Evolutionary conservation across 2,888 invertebrate species (phyloP), one percentile per base, ranked within the genome.

Genomic region (Podotricha telesiphe): DNA sequence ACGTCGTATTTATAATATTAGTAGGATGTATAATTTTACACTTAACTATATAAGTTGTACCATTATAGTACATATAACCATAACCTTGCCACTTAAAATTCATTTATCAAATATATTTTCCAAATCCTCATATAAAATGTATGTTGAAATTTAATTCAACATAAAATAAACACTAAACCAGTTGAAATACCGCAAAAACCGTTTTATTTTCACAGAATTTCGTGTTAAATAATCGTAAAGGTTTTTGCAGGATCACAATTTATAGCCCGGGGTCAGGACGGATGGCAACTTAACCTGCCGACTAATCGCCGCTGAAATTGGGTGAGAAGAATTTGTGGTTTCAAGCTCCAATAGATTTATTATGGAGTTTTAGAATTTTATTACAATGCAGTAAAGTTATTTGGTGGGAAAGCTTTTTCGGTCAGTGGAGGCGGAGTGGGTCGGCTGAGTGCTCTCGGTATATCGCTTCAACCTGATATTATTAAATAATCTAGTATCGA

Each of bases 241-340:
- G 63, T 68, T 72, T 70, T 67, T 53, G 61, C 64, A 42, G 59
- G 47, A 42, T 64, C 67, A 59, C 40, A 63, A 72, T 72, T 68
- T 70, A 68, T 70, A 65, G 51, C 55, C 53, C 45, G 51, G 65
- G 58, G 61, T 28, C 62, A 19, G 62, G 48, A 8, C 19, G 62
- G 62, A 28, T 19, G 50, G 63, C 59, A 61, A 70, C 59, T 68
- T 68, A 72, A 70, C 66, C 70, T 70, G 68, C 64, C 65, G 62
- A 56, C 64, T 70, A 72, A 72, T 70, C 68, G 64, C 40, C 51
- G 59, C 22, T 13, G 50, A 47, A 72, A 67, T 62, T 72, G 50
- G 65, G 51, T 45, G 64, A 51, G 58, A 42, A 42, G 37, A n/a
- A n/a, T n/a, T 61, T 61, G 67, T 62, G 67, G 62, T 20, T 8